Evolutionary conservation across 2,888 invertebrate species (phyloP), one percentile per base, ranked within the genome.

Genomic region (Erebia aethiops): DNA sequence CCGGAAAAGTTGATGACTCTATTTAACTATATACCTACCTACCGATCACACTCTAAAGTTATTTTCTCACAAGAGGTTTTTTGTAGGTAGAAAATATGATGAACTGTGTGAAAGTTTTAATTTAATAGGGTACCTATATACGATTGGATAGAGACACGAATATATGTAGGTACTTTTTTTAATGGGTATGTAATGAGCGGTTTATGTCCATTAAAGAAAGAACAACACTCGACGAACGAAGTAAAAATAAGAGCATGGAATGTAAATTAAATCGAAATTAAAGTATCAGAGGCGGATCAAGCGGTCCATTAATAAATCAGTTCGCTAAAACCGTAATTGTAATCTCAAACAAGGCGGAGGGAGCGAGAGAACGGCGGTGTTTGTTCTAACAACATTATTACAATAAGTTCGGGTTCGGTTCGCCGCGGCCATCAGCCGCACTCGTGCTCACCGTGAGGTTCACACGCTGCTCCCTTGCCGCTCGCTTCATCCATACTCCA

Each of bases 241-340:
- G 61, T 58, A 62, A 75, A 71, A 71, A 73, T 69, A 62, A 14
- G 26, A 75, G 70, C 67, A 63, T 65, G 77, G 78, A 83, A 90
- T 89, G 87, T 84, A 91, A 92, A 93, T 90, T 88, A 89, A 90
- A 88, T 91, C 90, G 90, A 90, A 88, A 91, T 91, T 90, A 90
- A 91, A 90, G 93, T 91, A 92, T 91, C 92, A 92, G 85, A 85
- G 90, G 86, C 89, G 91, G 91, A 92, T 92, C 91, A 92, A 89
- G 87, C 91, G 89, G 87, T 88, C 92, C 92, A 92, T 93, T 92
- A 93, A 92, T 92, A 92, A 93, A 92, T 92, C 92, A 93, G 91
- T 92, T 90, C 89, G 92, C 92, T 92, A 92, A 92, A 92, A 89
- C 93, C 92, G 92, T 93, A 93, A 93, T 92, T 92, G 92, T 92